Conservation (phyloP, 2,797 vertebrate genomes). For the Octomys mimax region DNA sequence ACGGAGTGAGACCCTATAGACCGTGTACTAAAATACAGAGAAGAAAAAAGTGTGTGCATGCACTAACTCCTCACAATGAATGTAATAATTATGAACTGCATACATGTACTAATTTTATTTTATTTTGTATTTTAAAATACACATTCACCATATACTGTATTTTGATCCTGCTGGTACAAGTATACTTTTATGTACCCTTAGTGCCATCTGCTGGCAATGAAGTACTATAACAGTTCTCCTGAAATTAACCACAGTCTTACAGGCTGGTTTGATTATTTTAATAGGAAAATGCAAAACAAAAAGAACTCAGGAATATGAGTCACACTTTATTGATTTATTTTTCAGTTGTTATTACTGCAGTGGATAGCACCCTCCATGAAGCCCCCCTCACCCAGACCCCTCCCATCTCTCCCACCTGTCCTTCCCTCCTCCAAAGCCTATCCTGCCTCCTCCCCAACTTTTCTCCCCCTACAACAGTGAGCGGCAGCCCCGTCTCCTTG, state of each 20-base stretch:
- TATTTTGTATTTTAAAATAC: neutral
- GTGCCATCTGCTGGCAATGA: constrained; percentile 74
- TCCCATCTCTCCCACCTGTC: accelerated
- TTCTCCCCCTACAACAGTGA: neutral
- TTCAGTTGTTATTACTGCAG: neutral
- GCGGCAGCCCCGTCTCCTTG: neutral
- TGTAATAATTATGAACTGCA: neutral
- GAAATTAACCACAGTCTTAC: neutral
- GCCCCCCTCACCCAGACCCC: no score
- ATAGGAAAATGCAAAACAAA: neutral
- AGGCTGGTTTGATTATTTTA: constrained; percentile 6
- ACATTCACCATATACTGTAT: neutral
- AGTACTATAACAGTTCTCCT: neutral
- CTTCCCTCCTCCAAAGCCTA: neutral
- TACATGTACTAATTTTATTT: neutral
- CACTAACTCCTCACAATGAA: neutral
- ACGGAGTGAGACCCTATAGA: no score
- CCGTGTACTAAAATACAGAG: no score
- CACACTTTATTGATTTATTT: neutral
- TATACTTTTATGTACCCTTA: neutral
- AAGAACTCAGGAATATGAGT: neutral
- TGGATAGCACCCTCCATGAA: neutral
- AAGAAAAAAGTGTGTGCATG: no score
- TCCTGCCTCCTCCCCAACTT: no score
- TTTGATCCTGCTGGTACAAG: neutral